Evolutionary conservation across 1,140 invertebrate genomes (phyloP), one percentile per base, ranked within the genome.

Genomic region (Drosophila willistoni): DNA sequence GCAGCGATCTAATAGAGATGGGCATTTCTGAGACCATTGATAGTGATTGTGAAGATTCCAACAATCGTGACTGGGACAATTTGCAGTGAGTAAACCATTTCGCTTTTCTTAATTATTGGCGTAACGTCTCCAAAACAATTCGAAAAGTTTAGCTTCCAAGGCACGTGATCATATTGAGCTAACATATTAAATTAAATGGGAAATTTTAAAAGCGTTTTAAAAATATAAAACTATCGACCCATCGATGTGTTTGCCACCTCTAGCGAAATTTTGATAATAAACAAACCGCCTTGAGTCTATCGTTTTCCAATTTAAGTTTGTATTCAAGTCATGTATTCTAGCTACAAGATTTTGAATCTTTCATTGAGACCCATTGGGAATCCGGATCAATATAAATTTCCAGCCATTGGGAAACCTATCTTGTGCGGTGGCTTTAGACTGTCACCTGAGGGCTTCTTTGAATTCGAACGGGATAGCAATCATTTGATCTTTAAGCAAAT

Each of bases 371-470:
- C n/a, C 0, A 44, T 51, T 29, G 1, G 51, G 1, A 42, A 65
- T 4, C 17, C 25, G 5, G 69, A 85, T 9, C 60, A 19, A 5
- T 5, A 0, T 1, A 0, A 3, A 3, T 84, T 84, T 59, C 81
- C 81, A 0, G 9, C 0, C 0, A 7, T 87, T 3, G 22, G 22
- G 1, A 7, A 14, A 10, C 83, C 82, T 0, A 0, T 0, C 0
- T 22, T 41, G 6, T n/a, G 56, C 7, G 82, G 82, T 4, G 71
- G 71, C 1, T 86, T 77, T 12, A 67, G 64, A 41, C 1, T 87
- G 5, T 77, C 82, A 1, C 61, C 72, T 0, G 44, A 61, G 0
- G 82, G 76, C 0, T 7, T 55, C 10, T 71, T 71, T 9, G 76
- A 87, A 17, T 71, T 73, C 7, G 76, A 87, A 19, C 57, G 55